These are phyloP conservation scores for Zygothrica quintamaculata DNA, from an alignment of 2,888 invertebrate species.

Conservation along the genomic window DNA sequence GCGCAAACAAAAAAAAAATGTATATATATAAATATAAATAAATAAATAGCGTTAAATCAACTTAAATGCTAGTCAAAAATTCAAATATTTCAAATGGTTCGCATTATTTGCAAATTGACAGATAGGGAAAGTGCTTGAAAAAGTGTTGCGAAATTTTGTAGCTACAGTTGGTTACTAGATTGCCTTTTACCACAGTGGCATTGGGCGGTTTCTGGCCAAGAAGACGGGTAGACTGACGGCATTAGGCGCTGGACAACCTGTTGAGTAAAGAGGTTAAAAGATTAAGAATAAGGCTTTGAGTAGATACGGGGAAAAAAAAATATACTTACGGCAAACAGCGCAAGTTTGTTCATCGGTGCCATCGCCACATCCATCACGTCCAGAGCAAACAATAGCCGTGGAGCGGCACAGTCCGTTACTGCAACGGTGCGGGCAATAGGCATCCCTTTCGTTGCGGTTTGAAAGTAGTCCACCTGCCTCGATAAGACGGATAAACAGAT, in stretches of 20 bases:
- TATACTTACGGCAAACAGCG: conserved; percentile 92
- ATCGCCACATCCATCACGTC: conserved; percentile 96
- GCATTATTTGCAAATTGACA: conserved; percentile 30
- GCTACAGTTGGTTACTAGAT: conserved; percentile 5
- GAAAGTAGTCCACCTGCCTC: conserved; percentile 78
- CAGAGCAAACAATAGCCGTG: conserved; percentile 95
- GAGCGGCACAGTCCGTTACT: conserved; percentile 94
- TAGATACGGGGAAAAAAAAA: neutral
- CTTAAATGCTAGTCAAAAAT: conserved; percentile 72
- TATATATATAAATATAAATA: conserved; percentile 71
- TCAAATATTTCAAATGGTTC: conserved; percentile 45
- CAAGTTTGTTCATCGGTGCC: conserved; percentile 94
- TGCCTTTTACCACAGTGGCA: conserved; percentile 81
- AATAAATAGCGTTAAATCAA: conserved; percentile 75
- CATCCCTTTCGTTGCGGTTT: conserved; percentile 66
- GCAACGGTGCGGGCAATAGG: conserved; percentile 92
- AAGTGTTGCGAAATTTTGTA: conserved; percentile 30
- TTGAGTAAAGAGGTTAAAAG: neutral
- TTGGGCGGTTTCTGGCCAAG: conserved; percentile 79
- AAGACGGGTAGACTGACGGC: conserved; percentile 66
- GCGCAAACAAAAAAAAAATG: conserved; percentile 62
- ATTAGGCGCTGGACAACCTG: conserved; percentile 86
- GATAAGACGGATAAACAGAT: conserved; percentile 82
- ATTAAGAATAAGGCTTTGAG: neutral
- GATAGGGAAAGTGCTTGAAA: conserved; percentile 43